phyloP scores from a whole-genome alignment of 2,888 invertebrate genomes.

The Polydrusus cervinus region DNA sequence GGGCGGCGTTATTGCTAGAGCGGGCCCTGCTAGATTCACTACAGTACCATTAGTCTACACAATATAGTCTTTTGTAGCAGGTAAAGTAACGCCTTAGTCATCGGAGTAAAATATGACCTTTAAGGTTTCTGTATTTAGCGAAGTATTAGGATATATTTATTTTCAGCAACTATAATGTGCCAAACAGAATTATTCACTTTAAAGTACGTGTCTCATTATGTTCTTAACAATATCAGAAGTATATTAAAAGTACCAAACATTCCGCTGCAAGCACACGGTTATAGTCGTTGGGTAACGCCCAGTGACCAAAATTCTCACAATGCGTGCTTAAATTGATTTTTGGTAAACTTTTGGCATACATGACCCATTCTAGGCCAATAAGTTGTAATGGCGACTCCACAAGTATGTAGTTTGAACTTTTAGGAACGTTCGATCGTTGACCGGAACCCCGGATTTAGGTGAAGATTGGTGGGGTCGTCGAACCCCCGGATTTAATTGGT shows the following conservation, averaged over 20 bases:
- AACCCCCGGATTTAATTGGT: conserved; percentile 50
- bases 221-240: neutral
- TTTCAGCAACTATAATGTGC: too few species aligned
- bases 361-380: conserved; percentile 49
- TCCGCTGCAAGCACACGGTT: conserved; percentile 23
- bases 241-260: conserved; percentile 4
- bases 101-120: too few species aligned
- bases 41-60: too few species aligned
- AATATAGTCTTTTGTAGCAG: too few species aligned
- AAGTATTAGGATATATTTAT: too few species aligned
- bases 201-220: neutral
- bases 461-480: conserved; percentile 53
- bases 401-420: conserved; percentile 45
- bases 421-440: conserved; percentile 53
- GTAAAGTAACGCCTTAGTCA: too few species aligned
- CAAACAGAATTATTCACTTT: too few species aligned
- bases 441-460: conserved; percentile 56
- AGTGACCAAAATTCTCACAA: conserved; percentile 40
- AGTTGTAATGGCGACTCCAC: conserved; percentile 38
- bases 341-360: conserved; percentile 46
- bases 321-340: conserved; percentile 47
- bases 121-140: too few species aligned
- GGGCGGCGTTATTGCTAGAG: too few species aligned
- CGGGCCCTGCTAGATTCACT: too few species aligned
- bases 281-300: conserved; percentile 31